Evolutionary conservation across 2,113 vertebrate genomes (phyloP).

Genomic region (Cathartes aura): DNA sequence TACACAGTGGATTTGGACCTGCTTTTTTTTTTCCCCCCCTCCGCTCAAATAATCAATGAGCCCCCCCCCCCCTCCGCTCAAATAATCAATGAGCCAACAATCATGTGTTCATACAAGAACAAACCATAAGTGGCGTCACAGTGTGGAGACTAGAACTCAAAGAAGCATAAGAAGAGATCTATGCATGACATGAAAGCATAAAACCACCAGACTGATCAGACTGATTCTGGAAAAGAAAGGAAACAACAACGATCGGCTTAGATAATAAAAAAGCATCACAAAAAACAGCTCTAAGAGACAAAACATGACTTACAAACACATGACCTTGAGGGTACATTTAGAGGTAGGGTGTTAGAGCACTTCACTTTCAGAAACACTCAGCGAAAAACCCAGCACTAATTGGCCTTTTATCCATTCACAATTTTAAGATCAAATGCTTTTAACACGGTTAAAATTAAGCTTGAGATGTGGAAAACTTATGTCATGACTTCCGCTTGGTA

Average conservation of each 20-base stretch:
- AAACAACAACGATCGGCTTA: neutral
- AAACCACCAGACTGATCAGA: neutral
- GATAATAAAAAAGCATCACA: neutral
- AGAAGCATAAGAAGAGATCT: neutral
- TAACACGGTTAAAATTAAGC: neutral
- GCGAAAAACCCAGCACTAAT: neutral
- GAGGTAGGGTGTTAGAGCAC: neutral
- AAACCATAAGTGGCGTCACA: neutral
- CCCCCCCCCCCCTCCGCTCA: neutral
- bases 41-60: too few species aligned
- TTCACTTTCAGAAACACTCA: neutral
- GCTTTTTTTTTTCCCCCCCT: neutral
- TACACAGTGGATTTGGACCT: too few species aligned
- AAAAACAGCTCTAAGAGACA: neutral
- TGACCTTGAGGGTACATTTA: neutral
- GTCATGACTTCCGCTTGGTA: rapidly evolving
- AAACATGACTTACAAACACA: neutral
- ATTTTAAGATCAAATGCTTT: neutral
- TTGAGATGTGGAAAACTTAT: neutral
- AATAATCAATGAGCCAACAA: neutral
- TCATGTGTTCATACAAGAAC: neutral
- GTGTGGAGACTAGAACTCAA: neutral
- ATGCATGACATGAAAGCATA: neutral
- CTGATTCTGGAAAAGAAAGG: neutral
- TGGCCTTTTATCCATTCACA: neutral